phyloP scores from a whole-genome alignment of 1,140 invertebrate species.

The Atopsyche davidsoni region DNA sequence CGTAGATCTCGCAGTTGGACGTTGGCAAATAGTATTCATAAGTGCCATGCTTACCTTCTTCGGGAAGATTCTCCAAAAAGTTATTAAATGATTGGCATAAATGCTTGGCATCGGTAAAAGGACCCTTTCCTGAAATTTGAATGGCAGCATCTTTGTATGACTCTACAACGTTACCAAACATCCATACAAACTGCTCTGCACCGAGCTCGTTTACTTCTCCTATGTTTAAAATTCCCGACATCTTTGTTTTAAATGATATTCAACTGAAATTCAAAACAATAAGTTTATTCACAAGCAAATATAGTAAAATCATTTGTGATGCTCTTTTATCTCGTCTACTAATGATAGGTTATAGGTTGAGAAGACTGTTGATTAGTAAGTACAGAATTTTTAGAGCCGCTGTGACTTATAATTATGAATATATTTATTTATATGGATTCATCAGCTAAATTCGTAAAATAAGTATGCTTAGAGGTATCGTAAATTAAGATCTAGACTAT shows the following conservation, averaged over 20 bases:
- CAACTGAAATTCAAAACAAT: neutral
- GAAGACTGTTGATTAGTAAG: no score
- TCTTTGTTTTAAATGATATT: constrained; percentile 9
- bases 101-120: constrained; percentile 48
- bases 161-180: constrained; percentile 62
- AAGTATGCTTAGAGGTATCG: no score
- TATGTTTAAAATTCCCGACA: constrained; percentile 28
- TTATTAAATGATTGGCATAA: constrained; percentile 49
- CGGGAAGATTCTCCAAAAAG: constrained; percentile 52
- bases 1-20: no score
- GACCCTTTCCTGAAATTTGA: constrained; percentile 46
- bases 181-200: constrained; percentile 51
- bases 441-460: no score
- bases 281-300: neutral
- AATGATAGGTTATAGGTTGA: no score
- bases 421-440: no score
- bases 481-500: no score
- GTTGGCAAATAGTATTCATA: no score
- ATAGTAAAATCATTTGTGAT: no score
- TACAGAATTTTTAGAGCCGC: no score
- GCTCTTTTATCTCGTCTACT: no score
- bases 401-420: no score
- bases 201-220: constrained; percentile 50
- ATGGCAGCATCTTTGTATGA: constrained; percentile 51
- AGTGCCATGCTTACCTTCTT: constrained; percentile 46